These are phyloP conservation scores for Pseudobourletiella spinata DNA, from an alignment of 1,140 invertebrate genomes.

Conservation along the genomic window DNA sequence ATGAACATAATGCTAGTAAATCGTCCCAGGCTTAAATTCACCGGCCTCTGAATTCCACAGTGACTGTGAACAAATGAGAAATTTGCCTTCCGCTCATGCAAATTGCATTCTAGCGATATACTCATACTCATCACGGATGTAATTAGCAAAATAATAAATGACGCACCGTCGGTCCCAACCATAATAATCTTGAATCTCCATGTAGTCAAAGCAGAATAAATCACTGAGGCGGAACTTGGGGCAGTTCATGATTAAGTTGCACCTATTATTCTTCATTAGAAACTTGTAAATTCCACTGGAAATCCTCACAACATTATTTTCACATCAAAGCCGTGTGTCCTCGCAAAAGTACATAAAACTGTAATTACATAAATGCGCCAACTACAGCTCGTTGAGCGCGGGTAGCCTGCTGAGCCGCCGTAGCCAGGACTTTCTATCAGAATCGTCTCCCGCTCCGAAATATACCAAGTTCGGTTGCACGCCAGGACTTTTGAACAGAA, in stretches of 20 bases:
- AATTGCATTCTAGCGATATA: no score
- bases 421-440: neutral
- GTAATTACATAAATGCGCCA: neutral
- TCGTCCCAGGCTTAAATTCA: no score
- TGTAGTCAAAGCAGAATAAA: slow-evolving; percentile 32
- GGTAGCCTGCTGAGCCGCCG: neutral
- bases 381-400: neutral
- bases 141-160: neutral
- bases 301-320: neutral
- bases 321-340: no score
- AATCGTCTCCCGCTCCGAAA: neutral
- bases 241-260: slow-evolving; percentile 15
- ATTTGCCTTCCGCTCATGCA: neutral
- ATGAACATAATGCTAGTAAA: no score
- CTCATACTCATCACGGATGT: no score
- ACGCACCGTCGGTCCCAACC: neutral
- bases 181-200: slow-evolving; percentile 24
- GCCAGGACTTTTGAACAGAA: neutral
- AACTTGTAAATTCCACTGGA: neutral
- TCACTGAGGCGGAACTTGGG: slow-evolving; percentile 27
- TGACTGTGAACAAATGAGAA: neutral
- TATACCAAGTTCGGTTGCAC: neutral
- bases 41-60: no score
- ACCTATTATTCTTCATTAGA: neutral
- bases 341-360: no score